Conservation (phyloP, 2,113 vertebrate genomes). For the Peromyscus polionotus region DNA sequence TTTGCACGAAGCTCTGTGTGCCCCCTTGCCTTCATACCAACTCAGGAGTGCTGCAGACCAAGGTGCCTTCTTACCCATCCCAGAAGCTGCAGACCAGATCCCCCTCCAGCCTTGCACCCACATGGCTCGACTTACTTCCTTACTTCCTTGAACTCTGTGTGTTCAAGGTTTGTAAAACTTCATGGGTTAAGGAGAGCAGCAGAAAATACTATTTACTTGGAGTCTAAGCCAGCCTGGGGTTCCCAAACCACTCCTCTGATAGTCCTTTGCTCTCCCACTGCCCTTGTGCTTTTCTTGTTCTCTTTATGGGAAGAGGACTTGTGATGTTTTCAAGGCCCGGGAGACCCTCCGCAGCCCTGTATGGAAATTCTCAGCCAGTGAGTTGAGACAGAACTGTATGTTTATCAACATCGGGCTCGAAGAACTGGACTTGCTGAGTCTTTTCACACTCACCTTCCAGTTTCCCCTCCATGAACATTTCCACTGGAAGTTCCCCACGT, state of each 20-base stretch:
- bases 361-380: background rate
- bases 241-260: background rate
- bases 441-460: background rate
- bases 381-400: background rate
- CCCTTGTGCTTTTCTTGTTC: background rate
- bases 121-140: background rate
- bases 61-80: background rate
- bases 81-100: background rate
- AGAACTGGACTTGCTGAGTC: background rate
- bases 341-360: background rate
- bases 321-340: background rate
- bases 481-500: slow-evolving; percentile 72
- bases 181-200: background rate
- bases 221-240: background rate
- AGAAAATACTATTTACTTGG: background rate
- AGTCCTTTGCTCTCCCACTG: background rate
- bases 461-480: slow-evolving; percentile 47
- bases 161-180: background rate
- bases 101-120: background rate
- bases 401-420: background rate
- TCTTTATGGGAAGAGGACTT: background rate
- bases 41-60: background rate
- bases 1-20: background rate
- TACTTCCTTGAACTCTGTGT: background rate
- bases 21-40: background rate